phyloP scores from a whole-genome alignment of 2,113 vertebrate genomes.

The Malaclemys terrapin region DNA sequence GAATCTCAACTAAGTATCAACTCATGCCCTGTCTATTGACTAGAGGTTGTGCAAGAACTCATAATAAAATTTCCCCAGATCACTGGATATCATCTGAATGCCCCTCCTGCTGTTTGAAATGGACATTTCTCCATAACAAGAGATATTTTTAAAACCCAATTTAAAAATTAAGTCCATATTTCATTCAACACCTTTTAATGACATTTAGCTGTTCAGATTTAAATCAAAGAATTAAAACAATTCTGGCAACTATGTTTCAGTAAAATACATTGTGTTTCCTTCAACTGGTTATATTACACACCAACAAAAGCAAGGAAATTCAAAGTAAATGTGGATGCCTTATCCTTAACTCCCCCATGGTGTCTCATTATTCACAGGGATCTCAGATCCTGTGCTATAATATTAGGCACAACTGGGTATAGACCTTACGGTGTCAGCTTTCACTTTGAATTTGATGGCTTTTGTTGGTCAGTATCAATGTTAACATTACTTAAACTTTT shows the following conservation, averaged over 20 bases:
- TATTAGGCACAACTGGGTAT: background rate
- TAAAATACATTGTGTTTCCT: background rate
- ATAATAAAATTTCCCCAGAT: background rate
- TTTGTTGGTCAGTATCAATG: background rate
- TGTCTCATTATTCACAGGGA: background rate
- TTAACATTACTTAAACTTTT: constrained; percentile 20
- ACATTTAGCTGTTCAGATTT: background rate
- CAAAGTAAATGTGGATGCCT: background rate
- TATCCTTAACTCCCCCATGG: background rate
- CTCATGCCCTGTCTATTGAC: background rate
- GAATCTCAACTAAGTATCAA: background rate
- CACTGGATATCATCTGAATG: background rate
- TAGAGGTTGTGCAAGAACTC: background rate
- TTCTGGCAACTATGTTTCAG: background rate
- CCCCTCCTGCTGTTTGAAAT: constrained; percentile 7
- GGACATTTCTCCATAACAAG: background rate
- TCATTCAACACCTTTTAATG: background rate
- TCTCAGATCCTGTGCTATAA: background rate
- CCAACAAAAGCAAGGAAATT: background rate
- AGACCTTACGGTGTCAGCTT: background rate
- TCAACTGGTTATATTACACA: background rate
- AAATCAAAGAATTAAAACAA: background rate
- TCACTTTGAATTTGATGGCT: background rate
- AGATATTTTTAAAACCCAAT: background rate
- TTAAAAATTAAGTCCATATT: background rate